Evolutionary conservation across 2,888 invertebrate genomes (phyloP), one percentile per base, ranked within the genome.

Genomic region (Achlya flavicornis): DNA sequence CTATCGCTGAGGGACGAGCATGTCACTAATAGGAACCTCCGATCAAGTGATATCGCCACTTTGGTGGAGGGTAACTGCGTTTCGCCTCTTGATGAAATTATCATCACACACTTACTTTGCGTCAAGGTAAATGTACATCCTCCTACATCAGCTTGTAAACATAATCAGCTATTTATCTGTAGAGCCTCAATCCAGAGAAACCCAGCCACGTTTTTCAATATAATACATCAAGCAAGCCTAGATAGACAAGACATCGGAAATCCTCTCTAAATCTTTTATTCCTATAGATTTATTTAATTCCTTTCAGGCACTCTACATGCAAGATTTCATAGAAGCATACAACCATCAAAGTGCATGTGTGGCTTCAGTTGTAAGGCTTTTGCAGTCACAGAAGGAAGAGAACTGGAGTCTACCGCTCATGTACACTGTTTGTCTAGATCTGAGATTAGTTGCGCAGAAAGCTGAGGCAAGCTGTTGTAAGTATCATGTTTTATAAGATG

Each of bases 381-480:
- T 99, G 61, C 98, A 98, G 86, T 92, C 95, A 46, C 96, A 97
- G 75, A 98, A 98, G 76, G 99, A 99, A 75, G 98, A 98, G 79
- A 99, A 99, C 87, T 99, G 99, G 99, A 97, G 97, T 74, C 90
- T 99, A n/a, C 97, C 98, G 0, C 95, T 99, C 10, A 97, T 99
- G 97, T 98, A 98, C 81, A 95, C 96, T 0, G 95, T 98, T 14
- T 98, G 98, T 78, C 94, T 98, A 16, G 99, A 99, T 88, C 93
- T 99, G 57, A 93, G 99, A 63, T 94, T 97, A n/a, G 94, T 98
- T 63, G 97, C 97, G 0, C 95, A 97, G 68, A 95, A 96, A 84
- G 97, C 97, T 35, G 98, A 98, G 84, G 79, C 80, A 58, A 77
- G 75, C 61, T 81, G 78, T 57, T 77, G 91, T 92, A 81, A 85